Percentiles rank a stretch among this genome's conserved stretches.
Evolutionary conservation across 2,888 invertebrate genomes (phyloP).

Genomic region (Bugulina stolonifera): DNA sequence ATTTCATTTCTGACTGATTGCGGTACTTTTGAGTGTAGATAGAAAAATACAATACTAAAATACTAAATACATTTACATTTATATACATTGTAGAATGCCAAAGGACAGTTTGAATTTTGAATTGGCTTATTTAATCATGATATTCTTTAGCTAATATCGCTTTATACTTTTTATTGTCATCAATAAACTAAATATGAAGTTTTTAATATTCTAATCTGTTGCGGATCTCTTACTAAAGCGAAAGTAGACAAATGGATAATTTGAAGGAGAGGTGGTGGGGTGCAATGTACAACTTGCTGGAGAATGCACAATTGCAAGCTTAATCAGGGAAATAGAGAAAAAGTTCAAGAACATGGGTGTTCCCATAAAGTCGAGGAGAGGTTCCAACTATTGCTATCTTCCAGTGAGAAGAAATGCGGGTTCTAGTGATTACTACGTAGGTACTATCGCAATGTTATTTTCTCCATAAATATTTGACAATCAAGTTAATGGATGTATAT

Average conservation of each 20-base stretch:
- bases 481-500: too few relatives aligned
- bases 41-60: too few relatives aligned
- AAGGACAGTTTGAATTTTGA: too few relatives aligned
- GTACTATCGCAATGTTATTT: background rate
- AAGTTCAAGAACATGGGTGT: background rate
- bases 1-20: too few relatives aligned
- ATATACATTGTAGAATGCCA: too few relatives aligned
- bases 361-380: background rate
- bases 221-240: background rate
- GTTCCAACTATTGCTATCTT: background rate
- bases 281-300: background rate
- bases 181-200: background rate
- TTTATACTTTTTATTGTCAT: too few relatives aligned
- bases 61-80: too few relatives aligned
- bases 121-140: too few relatives aligned
- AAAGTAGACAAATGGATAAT: background rate
- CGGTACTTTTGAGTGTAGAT: too few relatives aligned
- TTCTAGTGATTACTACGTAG: background rate
- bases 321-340: background rate
- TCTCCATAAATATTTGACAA: too few relatives aligned
- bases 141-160: too few relatives aligned
- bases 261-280: background rate
- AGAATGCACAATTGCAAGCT: background rate
- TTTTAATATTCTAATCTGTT: too few relatives aligned
- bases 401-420: background rate